A percentile compares a stretch with the other conserved stretches of the same genome.
Evolutionary conservation across 2,888 invertebrate species (phyloP).

Genomic region (Acleris emargana): DNA sequence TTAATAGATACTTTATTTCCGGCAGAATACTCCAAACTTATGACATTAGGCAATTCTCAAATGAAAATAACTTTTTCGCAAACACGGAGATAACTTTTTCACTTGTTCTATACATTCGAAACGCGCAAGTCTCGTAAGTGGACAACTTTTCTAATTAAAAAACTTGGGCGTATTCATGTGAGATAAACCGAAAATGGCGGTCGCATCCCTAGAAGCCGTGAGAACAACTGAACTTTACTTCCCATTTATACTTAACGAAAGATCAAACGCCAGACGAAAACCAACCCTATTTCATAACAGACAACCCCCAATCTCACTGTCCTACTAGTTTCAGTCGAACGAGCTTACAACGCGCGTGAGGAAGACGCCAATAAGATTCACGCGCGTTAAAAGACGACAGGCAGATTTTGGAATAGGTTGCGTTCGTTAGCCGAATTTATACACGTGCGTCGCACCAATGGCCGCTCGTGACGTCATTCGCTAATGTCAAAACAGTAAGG

Average conservation of each 20-base stretch:
- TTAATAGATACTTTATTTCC: too few relatives aligned
- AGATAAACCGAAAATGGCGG: not conserved
- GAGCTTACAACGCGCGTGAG: constrained; percentile 68
- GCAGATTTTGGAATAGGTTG: constrained; percentile 43
- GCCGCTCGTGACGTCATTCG: constrained; percentile 37
- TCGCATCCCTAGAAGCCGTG: constrained; percentile 2
- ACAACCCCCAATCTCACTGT: constrained; percentile 45
- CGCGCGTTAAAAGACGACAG: constrained; percentile 47
- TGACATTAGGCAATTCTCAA: constrained; percentile 28
- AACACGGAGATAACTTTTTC: constrained; percentile 9
- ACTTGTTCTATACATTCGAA: not conserved
- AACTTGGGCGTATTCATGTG: constrained; percentile 13
- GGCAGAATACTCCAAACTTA: constrained; percentile 34
- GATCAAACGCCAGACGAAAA: constrained; percentile 37
- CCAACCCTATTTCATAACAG: constrained; percentile 47
- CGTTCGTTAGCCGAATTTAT: constrained; percentile 45
- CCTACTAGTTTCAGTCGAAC: constrained; percentile 6
- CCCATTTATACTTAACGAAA: constrained; percentile 26
- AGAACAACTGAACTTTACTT: constrained; percentile 29
- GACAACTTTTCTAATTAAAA: constrained; percentile 32
- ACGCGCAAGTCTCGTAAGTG: not conserved
- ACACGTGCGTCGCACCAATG: constrained; percentile 47
- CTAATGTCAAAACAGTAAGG: constrained; percentile 6
- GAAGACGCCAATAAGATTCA: constrained; percentile 42
- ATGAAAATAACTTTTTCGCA: constrained; percentile 4